Base-by-base conservation (phyloP, 2,888 invertebrate genomes). In the Nymphalis c-album region DNA sequence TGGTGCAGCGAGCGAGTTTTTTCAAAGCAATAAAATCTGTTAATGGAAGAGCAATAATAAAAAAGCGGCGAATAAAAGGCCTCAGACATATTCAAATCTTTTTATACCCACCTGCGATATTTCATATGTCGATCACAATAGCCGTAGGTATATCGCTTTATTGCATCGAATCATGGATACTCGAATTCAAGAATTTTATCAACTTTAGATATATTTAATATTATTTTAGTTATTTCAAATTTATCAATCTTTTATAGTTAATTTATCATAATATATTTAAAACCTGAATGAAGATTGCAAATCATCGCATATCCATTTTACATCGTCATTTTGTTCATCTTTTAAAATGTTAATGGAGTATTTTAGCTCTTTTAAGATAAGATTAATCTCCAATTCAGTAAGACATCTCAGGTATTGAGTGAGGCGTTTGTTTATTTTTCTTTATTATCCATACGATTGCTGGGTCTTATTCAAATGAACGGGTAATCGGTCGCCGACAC, bases 41-140 rank as follows among this genome's bases (percentile, higher is more conserved):
- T 88, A 89, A 90, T 88, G 88, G 86, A 85, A 80, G 82, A 79
- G 84, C 85, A 85, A 86, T 85, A 85, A 88, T 87, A 87, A 88
- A 72, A 48, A 86, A 82, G 79, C 78, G 79, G 78, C 75, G 72
- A 77, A 84, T 80, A 82, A 87, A 86, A 85, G 82, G 78, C 79
- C 74, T 78, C 79, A 77, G 78, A 76, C 79, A 76, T 80, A 84
- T 86, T 84, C 80, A 83, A 84, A 84, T 82, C 81, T 78, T 75
- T 86, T 85, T 84, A 86, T 78, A 76, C 74, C 71, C 76, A 75
- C 73, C 76, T 75, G 77, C 77, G 80, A 74, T 74, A 73, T 72
- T 72, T 74, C 75, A 73, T 78, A 81, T 81, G 81, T 81, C 80
- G 80, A 82, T 82, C 80, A 80, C 80, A 80, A 71, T 73, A 63